phyloP scores from a whole-genome alignment of 2,797 vertebrate species.

The Characodon lateralis region DNA sequence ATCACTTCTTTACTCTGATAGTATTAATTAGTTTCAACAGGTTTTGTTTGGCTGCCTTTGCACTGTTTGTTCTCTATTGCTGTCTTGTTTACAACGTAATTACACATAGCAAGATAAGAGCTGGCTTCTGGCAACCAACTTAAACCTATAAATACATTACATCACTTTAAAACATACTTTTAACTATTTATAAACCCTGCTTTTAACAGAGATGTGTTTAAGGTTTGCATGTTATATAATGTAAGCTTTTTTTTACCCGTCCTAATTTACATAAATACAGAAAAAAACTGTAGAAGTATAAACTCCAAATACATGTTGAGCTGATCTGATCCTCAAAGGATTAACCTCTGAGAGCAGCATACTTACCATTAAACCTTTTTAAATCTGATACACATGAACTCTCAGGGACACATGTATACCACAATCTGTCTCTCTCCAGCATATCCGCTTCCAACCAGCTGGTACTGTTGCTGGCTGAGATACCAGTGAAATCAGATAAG shows the following conservation, averaged over 20 bases:
- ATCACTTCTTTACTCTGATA: background rate
- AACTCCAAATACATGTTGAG: conserved; percentile 41
- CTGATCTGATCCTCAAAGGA: conserved; percentile 66
- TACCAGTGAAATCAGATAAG: conserved; percentile 20
- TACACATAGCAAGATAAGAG: background rate
- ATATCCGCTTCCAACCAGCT: conserved; percentile 21
- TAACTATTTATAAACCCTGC: background rate
- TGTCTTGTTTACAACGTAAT: background rate
- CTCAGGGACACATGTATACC: conserved; percentile 60
- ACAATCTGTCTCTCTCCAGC: conserved; percentile 61
- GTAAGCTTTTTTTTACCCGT: conserved; percentile 1
- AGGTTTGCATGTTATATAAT: conserved; percentile 12
- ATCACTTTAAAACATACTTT: background rate
- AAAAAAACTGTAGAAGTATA: conserved; percentile 22
- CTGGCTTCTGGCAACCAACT: background rate
- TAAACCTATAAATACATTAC: background rate
- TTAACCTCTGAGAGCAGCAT: conserved; percentile 74
- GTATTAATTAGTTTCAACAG: background rate
- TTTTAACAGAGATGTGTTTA: conserved; percentile 2
- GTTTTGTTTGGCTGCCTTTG: background rate
- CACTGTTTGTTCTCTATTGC: background rate
- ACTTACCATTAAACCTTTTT: conserved; percentile 70
- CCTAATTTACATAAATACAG: conserved; percentile 27
- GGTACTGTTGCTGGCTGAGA: conserved; percentile 12
- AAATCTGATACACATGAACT: conserved; percentile 71